Percentiles rank a stretch among this genome's conserved stretches.
These are phyloP conservation scores for Archips crataeganus DNA, from an alignment of 2,888 invertebrate genomes.

Conservation along the genomic window DNA sequence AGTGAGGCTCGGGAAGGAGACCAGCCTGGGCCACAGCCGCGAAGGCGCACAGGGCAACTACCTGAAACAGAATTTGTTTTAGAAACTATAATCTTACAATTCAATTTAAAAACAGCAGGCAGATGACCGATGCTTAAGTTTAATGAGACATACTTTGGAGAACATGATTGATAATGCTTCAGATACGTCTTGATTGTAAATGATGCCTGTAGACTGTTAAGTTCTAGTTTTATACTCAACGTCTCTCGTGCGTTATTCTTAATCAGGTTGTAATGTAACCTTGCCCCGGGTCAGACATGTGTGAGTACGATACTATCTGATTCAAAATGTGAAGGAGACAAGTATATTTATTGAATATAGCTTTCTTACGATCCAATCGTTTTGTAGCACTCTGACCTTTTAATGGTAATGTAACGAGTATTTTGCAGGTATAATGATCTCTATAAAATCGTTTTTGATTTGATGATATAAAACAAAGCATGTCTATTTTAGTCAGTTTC, in stretches of 20 bases:
- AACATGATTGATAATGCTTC: constrained; percentile 18
- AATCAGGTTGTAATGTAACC: constrained; percentile 13
- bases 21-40: constrained; percentile 52
- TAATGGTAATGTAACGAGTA: neutral
- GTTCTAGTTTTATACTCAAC: constrained; percentile 13
- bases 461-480: too few relatives aligned
- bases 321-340: constrained; percentile 24
- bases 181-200: constrained; percentile 11
- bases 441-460: too few relatives aligned
- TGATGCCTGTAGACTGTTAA: neutral
- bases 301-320: constrained; percentile 36
- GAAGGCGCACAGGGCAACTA: constrained; percentile 51
- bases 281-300: constrained; percentile 26
- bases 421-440: too few relatives aligned
- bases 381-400: constrained; percentile 9
- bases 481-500: too few relatives aligned
- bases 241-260: constrained; percentile 18
- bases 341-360: neutral
- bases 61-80: constrained; percentile 38
- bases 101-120: neutral
- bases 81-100: neutral
- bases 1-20: constrained; percentile 48
- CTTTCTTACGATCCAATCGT: neutral
- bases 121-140: neutral
- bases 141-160: constrained; percentile 13